Base-by-base conservation (phyloP, 2,888 invertebrate genomes). In the Stenodera caucasica region DNA sequence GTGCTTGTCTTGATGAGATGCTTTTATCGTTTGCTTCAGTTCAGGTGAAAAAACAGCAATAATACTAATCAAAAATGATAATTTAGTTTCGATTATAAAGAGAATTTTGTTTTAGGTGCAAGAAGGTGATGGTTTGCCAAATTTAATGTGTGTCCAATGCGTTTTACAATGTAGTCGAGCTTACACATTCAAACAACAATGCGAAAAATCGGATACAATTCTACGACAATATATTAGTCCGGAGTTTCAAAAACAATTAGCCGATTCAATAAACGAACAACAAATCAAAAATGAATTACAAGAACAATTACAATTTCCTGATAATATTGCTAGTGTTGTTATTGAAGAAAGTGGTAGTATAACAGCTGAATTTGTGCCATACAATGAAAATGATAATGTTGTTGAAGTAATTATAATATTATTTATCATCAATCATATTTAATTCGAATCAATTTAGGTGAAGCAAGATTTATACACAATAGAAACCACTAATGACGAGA, bases 131-230 rank as follows among this genome's bases (percentile, higher is more conserved):
- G 83, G 82, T 18, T 75, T 82, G 54, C 83, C 83, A 14, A 76
- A 79, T 64, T 74, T 80, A 11, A 79, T 84, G 76, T 84, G 83
- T 65, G 80, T 82, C n/a, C 83, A 83, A 68, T 84, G 83, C 68
- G 81, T 82, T 32, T 68, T 82, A 8, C 82, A 83, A 70, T 81
- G 83, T 60, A 83, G 83, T 67, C 73, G 82, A 60, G 82, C 82
- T 1, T 83, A 82, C 66, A 81, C 82, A 23, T 83, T 84, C 66
- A 82, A 82, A 69, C 80, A 82, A 66, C 77, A 80, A 67, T 82
- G 82, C 66, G 82, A 82, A 73, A 81, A 80, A 68, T 81, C 82
- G 0, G 82, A 82, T 65, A 72, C 70, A 51, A 81, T 79, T 50
- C 71, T 83, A 37, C 74, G 78, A 37, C 75, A 78, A 58, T 82